Evolutionary conservation across 2,888 invertebrate genomes (phyloP).

Genomic region (Cryptus viduatorius): DNA sequence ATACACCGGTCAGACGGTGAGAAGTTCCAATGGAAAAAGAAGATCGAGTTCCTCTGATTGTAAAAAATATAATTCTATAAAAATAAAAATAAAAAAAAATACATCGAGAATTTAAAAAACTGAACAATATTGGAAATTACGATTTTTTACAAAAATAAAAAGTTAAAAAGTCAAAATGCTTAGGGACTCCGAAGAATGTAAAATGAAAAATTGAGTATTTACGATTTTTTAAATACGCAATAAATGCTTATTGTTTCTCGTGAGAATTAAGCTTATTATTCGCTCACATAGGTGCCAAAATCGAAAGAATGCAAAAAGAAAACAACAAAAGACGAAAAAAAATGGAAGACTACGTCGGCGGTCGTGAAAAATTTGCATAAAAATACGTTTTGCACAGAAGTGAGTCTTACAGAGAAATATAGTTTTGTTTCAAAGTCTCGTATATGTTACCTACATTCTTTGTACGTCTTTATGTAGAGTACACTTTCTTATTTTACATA

Average conservation of each 20-base stretch:
- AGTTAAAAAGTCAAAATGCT: no score
- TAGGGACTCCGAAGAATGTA: neutral
- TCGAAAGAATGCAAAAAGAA: neutral
- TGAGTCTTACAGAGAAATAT: neutral
- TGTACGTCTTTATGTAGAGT: neutral
- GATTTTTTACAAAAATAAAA: no score
- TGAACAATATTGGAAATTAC: no score
- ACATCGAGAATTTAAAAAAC: neutral
- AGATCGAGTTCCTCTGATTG: neutral
- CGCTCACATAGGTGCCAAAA: neutral
- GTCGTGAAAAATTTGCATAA: neutral
- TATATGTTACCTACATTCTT: neutral
- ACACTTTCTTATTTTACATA: constrained; percentile 13
- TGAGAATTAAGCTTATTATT: neutral
- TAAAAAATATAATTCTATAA: neutral
- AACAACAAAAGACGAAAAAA: neutral
- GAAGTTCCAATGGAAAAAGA: neutral
- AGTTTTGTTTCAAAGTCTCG: neutral
- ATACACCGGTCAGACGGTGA: constrained; percentile 54
- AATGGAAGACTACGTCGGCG: neutral
- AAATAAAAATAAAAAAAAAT: neutral
- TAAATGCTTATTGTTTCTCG: no score
- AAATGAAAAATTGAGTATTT: neutral
- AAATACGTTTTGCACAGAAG: neutral
- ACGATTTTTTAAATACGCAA: neutral